These are phyloP conservation scores for Phenacoccus solenopsis DNA, from an alignment of 1,140 invertebrate species.

Conservation along the genomic window DNA sequence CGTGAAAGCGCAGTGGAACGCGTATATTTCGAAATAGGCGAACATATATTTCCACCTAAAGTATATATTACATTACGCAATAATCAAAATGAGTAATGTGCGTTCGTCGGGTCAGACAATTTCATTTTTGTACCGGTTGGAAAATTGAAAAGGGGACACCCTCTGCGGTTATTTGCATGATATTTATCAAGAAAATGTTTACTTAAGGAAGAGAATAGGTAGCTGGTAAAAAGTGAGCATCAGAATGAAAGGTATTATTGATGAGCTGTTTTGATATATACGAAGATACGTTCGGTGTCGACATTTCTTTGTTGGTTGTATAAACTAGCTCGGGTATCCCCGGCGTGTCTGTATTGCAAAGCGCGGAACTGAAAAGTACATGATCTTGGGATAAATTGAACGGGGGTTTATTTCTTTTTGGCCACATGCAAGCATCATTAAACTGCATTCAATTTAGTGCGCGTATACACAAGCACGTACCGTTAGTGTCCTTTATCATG, in stretches of 20 bases:
- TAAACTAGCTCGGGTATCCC: background rate
- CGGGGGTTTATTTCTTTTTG: constrained; percentile 12
- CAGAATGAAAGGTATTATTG: constrained; percentile 18
- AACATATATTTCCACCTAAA: no score
- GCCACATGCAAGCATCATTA: constrained; percentile 16
- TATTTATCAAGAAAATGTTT: constrained; percentile 18
- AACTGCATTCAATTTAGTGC: constrained; percentile 10
- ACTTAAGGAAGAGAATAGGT: constrained; percentile 7
- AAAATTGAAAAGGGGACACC: constrained; percentile 17
- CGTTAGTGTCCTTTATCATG: background rate
- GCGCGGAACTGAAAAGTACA: background rate
- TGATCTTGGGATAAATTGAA: background rate
- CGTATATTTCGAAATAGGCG: no score
- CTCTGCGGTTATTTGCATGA: constrained; percentile 17
- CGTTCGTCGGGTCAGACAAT: background rate
- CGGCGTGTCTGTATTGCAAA: background rate
- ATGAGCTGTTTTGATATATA: constrained; percentile 16
- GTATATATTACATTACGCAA: constrained; percentile 1
- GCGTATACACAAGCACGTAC: background rate
- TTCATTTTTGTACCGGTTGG: constrained; percentile 8
- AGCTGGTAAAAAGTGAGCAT: background rate
- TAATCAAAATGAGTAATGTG: constrained; percentile 10
- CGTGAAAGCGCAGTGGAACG: no score
- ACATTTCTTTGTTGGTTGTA: constrained; percentile 6
- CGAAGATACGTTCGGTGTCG: background rate